Base-by-base conservation (phyloP, 2,888 invertebrate genomes). In the Melolontha melolontha region DNA sequence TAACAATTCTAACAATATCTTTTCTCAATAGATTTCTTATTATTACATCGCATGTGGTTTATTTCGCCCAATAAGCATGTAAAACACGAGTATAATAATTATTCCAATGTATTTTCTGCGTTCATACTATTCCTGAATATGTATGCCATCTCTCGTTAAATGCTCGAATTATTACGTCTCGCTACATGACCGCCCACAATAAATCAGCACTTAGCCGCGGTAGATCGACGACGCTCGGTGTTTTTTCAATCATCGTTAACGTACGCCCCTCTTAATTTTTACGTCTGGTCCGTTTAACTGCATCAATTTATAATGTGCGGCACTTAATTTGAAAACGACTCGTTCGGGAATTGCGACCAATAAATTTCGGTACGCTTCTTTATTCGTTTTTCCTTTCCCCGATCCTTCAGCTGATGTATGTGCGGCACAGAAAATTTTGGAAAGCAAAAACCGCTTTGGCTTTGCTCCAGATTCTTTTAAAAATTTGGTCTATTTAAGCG, bases 401-500 rank as follows among this genome's bases (percentile, higher is more conserved):
- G 34, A 34, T 34, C 34, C 7, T 34, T 34, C 2, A 8, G 14
- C 17, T 44, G 40, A 34, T 59, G 11, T 47, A 16, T 29, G 44
- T 6, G 47, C 16, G 59, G 11, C 16, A 29, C 10, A 34, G 59
- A 62, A 47, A 29, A 47, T 62, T 62, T 62, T 62, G 59, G 59
- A 62, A 62, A 62, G 34, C 59, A 34, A 34, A 34, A 47, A 39
- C 47, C 59, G 47, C 57, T 62, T 47, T 62, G 59, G 59, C 59
- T 11, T 16, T 34, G 14, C 5, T 34, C 59, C 59, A 62, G 47
- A 62, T 62, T 62, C 59, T 62, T 62, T 47, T 17, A 54, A 14
- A 62, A 22, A 34, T 62, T 62, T 39, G 59, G 59, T 47, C 59
- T 62, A 47, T 62, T 62, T 62, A 62, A 62, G 47, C 34, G 59